Base-by-base conservation (phyloP, 2,888 invertebrate species). In the Chrysomela aeneicollis region DNA sequence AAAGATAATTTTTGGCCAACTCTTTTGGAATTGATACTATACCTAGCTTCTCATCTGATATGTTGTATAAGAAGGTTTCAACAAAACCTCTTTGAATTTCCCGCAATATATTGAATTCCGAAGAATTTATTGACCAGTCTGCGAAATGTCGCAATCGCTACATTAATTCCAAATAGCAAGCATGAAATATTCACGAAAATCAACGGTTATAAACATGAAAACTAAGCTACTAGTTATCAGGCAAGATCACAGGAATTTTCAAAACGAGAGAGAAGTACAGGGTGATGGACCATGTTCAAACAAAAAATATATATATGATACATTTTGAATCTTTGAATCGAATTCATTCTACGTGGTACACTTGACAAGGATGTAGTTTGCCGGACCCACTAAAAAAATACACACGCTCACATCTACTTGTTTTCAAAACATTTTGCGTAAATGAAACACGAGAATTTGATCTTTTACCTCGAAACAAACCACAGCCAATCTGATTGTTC, bases 71-170 rank as follows among this genome's bases (percentile, higher is more conserved):
- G 78, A 91, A 90, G 71, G 89, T 86, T 61, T 90, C 88, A 62
- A 90, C 86, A 76, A 91, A 89, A 73, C 91, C 91, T 60, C 87
- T 84, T 79, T 91, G 90, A 67, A 91, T 89, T 81, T 92, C 91
- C 66, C 89, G 84, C 63, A 91, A 83, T 71, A 90, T 89, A 79
- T 90, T 87, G 78, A 88, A 91, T 80, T 92, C 91, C 19, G 90
- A 87, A 37, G 90, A 90, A 81, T 90, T 90, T 70, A 84, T 85
- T 58, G 90, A 89, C 91, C 91, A 92, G 80, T 91, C 91, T 51
- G 91, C 90, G 79, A 91, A 92, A 82, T 91, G 90, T 63, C 90
- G 87, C 76, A 91, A 82, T 78, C 85, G 84, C 87, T 73, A 68
- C 47, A 68, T 64, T 77, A 51, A 67, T 64, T 78, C 76, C 78